Base-by-base conservation (phyloP, 2,888 invertebrate species). In the Luffia ferchaultella region DNA sequence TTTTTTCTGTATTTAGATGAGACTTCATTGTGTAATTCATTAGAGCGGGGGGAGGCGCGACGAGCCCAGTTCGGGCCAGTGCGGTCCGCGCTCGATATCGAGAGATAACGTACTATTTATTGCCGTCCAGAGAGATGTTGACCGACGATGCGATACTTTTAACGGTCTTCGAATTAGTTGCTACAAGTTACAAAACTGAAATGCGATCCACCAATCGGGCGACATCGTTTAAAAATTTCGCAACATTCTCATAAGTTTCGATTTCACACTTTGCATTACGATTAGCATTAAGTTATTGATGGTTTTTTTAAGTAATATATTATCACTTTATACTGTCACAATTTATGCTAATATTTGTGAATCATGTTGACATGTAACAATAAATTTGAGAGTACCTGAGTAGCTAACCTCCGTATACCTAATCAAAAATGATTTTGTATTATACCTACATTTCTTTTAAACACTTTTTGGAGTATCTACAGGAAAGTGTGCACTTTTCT, bases 1-100 rank as follows among this genome's bases (percentile, higher is more conserved):
- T 83, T 83, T 83, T 83, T 83, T 83, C 79, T 83, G 83, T 83
- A 83, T 83, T 82, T 79, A 83, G 82, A 83, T 82, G 83, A 83
- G 83, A 77, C 72, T 79, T 83, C 80, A 80, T 82, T 82, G 83
- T 82, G 78, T 83, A 79, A 82, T 83, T 83, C 83, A 83, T 83
- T 83, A 83, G 73, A 72, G 77, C 63, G 70, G 71, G 73, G 76
- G 72, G 73, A 67, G 62, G 68, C 20, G 50, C 67, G 65, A 61
- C 64, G 62, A 65, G 67, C 62, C 62, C 67, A 41, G 20, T 46
- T 30, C 43, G 43, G 42, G 20, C 20, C 20, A 68, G 70, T 65
- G 73, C 68, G 69, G 70, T 66, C 65, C 69, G 67, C 72, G 73
- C 65, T 73, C 76, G 80, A 82, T 83, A 83, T 78, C 78, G 70